Evolutionary conservation across 2,888 invertebrate genomes (phyloP), one percentile per base, ranked within the genome.

Genomic region (Deroplatys truncata): DNA sequence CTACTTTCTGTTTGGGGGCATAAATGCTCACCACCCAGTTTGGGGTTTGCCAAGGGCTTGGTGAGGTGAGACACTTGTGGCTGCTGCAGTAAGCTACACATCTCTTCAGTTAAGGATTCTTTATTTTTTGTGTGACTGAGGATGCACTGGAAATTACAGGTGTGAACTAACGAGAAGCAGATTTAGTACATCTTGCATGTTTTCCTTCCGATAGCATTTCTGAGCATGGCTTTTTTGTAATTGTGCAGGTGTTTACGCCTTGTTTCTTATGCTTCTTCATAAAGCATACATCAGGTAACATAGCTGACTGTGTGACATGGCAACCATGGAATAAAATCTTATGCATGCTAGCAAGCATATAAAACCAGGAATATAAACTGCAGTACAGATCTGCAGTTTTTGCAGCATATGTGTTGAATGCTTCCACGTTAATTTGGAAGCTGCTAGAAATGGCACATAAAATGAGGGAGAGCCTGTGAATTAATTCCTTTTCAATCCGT

Each of bases 251-350:
- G 82, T 90, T 92, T 92, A 89, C 92, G 92, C 43, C 91, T 90
- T 49, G 92, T 91, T 89, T 92, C 92, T 90, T 92, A 92, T 4
- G 92, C 92, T 89, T 92, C 92, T 90, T 92, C 92, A 28, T 92
- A 92, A 72, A 92, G 83, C 84, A 92, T 91, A 35, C 92, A 91
- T 35, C 92, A 92, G 86, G 92, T 28, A 92, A 89, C 89, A 92
- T 10, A 28, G 91, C 90, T 31, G 90, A 89, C n/a, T 89, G 85
- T 88, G 92, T 91, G 28, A 92, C 90, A 86, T 91, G 87, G 82
- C 87, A 31, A 15, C 92, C 91, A 89, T 92, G 92, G 84, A 92
- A 89, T 28, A 92, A 90, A 20, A 92, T 82, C 91, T 92, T 92
- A 85, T 92, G 92, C 15, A 92, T 91, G 25, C 91, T 91, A 84